Evolutionary conservation across 30 jellyfish, hydroid and myxozoan genomes (phyloP).

Genomic region (Phacellophora camtschatica): DNA sequence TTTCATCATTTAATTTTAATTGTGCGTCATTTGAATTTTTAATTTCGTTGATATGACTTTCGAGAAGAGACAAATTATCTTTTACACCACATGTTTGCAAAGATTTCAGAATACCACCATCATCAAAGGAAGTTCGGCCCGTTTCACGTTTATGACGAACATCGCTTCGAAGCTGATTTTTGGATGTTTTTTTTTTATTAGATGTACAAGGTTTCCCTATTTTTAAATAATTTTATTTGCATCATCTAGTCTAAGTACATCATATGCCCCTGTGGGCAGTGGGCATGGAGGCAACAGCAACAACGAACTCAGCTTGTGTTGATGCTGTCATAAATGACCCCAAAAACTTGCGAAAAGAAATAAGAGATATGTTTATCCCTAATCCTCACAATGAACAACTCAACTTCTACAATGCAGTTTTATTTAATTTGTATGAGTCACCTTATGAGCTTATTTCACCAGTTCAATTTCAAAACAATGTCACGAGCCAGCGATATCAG

Average conservation of each 20-base stretch:
- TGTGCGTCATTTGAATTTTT: background rate
- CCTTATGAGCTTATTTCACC: background rate
- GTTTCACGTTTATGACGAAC: background rate
- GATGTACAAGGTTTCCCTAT: background rate
- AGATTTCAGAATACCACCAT: background rate
- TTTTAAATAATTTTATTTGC: background rate
- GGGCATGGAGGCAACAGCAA: background rate
- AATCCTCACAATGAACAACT: slow-evolving; percentile 9
- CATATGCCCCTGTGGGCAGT: background rate
- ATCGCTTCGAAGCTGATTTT: background rate
- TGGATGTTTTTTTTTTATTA: background rate
- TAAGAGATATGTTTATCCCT: background rate
- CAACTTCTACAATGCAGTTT: background rate
- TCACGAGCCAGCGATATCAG: background rate
- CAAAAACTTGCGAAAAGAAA: background rate
- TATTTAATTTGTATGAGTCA: background rate
- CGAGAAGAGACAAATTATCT: background rate
- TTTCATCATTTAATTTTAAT: background rate
- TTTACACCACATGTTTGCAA: slow-evolving; percentile 4
- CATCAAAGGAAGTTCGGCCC: background rate
- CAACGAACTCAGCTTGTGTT: background rate
- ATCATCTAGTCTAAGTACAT: background rate
- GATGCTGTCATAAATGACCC: background rate
- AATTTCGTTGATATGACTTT: background rate
- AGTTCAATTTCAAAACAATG: background rate